phyloP scores from a whole-genome alignment of 2,797 vertebrate genomes.

The Masticophis lateralis region DNA sequence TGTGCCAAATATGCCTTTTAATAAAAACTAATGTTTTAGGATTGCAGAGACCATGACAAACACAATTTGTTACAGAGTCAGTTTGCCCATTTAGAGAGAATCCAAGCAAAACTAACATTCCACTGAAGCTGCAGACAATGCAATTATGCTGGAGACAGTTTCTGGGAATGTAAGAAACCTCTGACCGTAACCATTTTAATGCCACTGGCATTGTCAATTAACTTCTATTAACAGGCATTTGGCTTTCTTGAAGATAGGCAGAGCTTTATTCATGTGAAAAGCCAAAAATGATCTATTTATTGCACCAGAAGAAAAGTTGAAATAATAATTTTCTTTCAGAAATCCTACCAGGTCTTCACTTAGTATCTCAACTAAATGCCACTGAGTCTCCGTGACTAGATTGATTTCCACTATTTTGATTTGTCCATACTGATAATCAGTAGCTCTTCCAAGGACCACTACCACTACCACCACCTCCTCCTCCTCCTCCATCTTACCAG shows the following conservation, averaged over 20 bases:
- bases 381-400: not conserved
- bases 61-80: slow-evolving; percentile 34
- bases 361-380: not conserved
- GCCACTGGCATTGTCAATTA: not conserved
- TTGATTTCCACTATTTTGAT: not conserved
- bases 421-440: not conserved
- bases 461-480: not conserved
- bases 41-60: slow-evolving; percentile 43
- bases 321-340: not conserved
- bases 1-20: not conserved
- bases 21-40: slow-evolving; percentile 35
- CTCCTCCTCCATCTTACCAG: not conserved
- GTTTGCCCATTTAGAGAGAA: slow-evolving; percentile 8
- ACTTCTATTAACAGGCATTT: not conserved
- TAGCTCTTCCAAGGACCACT: not conserved
- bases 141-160: not conserved
- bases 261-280: not conserved
- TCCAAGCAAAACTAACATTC: not conserved
- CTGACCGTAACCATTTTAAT: not conserved
- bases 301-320: not conserved
- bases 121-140: not conserved
- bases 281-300: not conserved
- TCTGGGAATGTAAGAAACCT: not conserved
- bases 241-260: not conserved
- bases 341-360: not conserved